Percentiles rank a stretch among this genome's conserved stretches.
Conservation (phyloP, 1,140 invertebrate genomes). For the Lepidurus apus region DNA sequence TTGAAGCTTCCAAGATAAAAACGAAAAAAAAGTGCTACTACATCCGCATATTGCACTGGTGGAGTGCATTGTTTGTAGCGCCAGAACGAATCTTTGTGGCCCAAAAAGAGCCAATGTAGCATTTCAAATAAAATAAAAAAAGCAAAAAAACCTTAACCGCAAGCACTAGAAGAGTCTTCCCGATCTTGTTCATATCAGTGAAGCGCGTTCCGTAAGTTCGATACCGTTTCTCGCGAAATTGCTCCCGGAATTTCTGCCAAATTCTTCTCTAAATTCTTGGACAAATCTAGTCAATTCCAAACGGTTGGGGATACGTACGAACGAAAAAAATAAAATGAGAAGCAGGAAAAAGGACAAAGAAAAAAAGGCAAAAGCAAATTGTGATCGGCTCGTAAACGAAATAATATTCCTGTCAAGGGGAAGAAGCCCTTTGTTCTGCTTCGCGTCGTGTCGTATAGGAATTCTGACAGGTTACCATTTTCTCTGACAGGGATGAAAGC, state of each 20-base stretch:
- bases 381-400: background rate
- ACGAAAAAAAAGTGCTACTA: no score
- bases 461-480: background rate
- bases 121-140: no score
- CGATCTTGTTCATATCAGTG: background rate
- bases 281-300: background rate
- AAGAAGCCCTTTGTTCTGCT: background rate
- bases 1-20: no score
- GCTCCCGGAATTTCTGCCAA: background rate
- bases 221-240: background rate
- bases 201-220: background rate
- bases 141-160: no score
- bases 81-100: no score
- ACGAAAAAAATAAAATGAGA: background rate
- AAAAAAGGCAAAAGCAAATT: background rate
- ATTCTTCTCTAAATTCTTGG: background rate
- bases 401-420: background rate
- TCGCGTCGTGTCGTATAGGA: background rate
- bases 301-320: background rate
- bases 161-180: background rate
- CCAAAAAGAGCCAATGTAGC: no score
- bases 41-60: no score
- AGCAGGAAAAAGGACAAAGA: no score
- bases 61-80: no score
- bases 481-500: no score